Percentiles rank a stretch among this genome's conserved stretches.
Evolutionary conservation across 2,113 vertebrate species (phyloP).

Genomic region (Onychostoma macrolepis): DNA sequence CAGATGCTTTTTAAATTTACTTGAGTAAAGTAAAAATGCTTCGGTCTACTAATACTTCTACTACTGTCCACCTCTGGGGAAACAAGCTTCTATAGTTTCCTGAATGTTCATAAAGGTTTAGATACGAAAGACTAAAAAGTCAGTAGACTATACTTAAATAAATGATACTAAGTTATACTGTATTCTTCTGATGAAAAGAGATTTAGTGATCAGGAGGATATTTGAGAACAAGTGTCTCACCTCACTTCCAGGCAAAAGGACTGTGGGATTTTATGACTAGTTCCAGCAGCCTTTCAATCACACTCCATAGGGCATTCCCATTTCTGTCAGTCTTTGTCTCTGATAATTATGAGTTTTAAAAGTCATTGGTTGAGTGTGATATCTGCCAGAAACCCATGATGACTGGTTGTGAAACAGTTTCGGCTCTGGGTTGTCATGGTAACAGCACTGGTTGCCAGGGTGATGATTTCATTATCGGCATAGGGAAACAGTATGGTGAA

Average conservation of each 20-base stretch:
- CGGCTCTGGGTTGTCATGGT: conserved; percentile 23
- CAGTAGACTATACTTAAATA: background rate
- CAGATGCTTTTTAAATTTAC: too few relatives aligned
- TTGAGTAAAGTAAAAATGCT: too few relatives aligned
- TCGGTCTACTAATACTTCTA: too few relatives aligned
- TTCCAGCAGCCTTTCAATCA: background rate
- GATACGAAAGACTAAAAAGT: too few relatives aligned
- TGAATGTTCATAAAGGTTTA: background rate
- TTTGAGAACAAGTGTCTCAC: background rate
- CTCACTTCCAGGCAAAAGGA: background rate
- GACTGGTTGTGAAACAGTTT: background rate
- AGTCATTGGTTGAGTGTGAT: background rate
- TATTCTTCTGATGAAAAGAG: background rate
- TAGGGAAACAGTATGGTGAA: conserved; percentile 14
- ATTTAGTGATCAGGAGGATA: background rate
- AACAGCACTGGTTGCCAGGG: conserved; percentile 33
- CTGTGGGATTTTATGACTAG: background rate
- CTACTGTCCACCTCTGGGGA: background rate
- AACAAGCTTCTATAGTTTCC: background rate
- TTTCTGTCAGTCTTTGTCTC: background rate
- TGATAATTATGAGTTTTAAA: conserved; percentile 26
- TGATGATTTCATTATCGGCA: conserved; percentile 20
- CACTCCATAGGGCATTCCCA: background rate
- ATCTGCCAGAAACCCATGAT: conserved; percentile 2
- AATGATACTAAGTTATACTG: background rate